Evolutionary conservation across 2,888 invertebrate species (phyloP).

Genomic region (Drosophila tanythrix): DNA sequence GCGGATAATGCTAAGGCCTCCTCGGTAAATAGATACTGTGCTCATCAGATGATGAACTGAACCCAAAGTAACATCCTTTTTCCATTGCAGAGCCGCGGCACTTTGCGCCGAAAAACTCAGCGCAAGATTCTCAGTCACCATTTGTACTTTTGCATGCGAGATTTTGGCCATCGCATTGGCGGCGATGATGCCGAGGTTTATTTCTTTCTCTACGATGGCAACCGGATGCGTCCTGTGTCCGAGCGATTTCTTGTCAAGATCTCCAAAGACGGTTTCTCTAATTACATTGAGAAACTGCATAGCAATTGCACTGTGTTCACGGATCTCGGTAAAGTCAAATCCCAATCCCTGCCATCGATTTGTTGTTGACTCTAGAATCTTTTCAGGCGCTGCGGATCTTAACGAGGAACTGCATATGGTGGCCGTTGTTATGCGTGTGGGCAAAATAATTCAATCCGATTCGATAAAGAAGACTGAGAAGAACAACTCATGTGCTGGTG

Average conservation of each 20-base stretch:
- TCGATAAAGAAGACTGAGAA: slow-evolving; percentile 84
- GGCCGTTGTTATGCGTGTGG: slow-evolving; percentile 95
- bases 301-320: slow-evolving; percentile 96
- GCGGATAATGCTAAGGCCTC: slow-evolving; percentile 89
- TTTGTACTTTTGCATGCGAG: slow-evolving; percentile 94
- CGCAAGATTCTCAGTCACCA: slow-evolving; percentile 88
- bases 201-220: slow-evolving; percentile 92
- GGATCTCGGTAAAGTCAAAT: slow-evolving; percentile 86
- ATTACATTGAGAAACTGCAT: slow-evolving; percentile 94
- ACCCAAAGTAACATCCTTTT: too few relatives aligned
- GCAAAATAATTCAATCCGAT: slow-evolving; percentile 89
- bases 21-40: slow-evolving; percentile 87
- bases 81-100: slow-evolving; percentile 84
- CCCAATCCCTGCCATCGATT: not conserved
- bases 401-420: slow-evolving; percentile 94
- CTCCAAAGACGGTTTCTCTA: slow-evolving; percentile 95
- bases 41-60: not conserved
- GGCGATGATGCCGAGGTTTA: slow-evolving; percentile 96
- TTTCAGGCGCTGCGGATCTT: slow-evolving; percentile 91
- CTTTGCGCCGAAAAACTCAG: slow-evolving; percentile 82
- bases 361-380: not conserved
- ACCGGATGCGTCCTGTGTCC: slow-evolving; percentile 91
- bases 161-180: slow-evolving; percentile 94
- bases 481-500: slow-evolving; percentile 53
- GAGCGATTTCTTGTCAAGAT: slow-evolving; percentile 95